A percentile compares a stretch with the other conserved stretches of the same genome.
Evolutionary conservation across 1,140 invertebrate species (phyloP).

Genomic region (Brachionus angularis): DNA sequence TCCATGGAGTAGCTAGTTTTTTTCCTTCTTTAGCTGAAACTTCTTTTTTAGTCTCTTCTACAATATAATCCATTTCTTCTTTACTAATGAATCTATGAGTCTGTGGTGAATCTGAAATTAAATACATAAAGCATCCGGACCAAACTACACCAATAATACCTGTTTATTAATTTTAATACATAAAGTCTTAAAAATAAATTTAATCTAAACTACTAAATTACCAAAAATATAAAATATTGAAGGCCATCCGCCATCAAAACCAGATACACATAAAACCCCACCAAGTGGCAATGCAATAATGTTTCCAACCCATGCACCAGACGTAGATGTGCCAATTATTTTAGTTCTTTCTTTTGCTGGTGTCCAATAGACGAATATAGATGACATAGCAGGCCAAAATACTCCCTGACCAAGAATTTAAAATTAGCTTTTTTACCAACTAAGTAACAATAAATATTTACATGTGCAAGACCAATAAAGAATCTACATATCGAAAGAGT

Average conservation of each 20-base stretch:
- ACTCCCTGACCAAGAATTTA: constrained; percentile 45
- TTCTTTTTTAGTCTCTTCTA: constrained; percentile 27
- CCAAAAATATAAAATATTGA: constrained; percentile 46
- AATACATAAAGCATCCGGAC: constrained; percentile 52
- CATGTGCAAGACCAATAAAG: constrained; percentile 28
- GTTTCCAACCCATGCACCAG: constrained; percentile 47
- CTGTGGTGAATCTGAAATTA: constrained; percentile 50
- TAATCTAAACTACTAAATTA: not conserved
- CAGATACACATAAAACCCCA: constrained; percentile 22
- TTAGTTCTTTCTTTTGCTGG: constrained; percentile 50
- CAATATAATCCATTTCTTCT: constrained; percentile 55
- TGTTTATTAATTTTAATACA: not conserved
- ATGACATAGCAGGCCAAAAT: constrained; percentile 48
- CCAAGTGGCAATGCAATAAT: constrained; percentile 47
- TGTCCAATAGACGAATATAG: constrained; percentile 52
- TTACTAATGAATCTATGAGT: constrained; percentile 50
- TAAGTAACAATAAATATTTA: not conserved
- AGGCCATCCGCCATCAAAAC: constrained; percentile 41
- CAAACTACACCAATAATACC: constrained; percentile 49
- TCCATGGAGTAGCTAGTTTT: constrained; percentile 63
- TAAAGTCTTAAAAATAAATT: not conserved
- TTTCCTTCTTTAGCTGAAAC: constrained; percentile 5
- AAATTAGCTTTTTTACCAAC: not conserved
- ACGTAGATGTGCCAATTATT: constrained; percentile 49
- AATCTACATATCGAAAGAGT: constrained; percentile 7